Percentiles rank a stretch among this genome's conserved stretches.
Conservation (phyloP, 92 coral and sea anemone genomes). For the Chrysogorgia sp. region DNA sequence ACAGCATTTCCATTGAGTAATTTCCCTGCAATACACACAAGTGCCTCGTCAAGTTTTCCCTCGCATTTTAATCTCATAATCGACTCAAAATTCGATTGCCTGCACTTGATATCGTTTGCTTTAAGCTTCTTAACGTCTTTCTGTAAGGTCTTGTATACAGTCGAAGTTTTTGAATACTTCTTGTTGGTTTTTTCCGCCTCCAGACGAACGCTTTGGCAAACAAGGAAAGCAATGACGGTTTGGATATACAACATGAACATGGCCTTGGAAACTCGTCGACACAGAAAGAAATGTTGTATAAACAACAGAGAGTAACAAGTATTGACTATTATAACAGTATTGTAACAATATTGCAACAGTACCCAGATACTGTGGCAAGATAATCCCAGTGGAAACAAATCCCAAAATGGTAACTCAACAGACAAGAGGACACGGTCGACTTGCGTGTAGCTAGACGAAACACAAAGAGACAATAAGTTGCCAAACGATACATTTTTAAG, state of each 20-base stretch:
- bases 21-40: slow-evolving; percentile 68
- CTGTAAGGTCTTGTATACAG: slow-evolving; percentile 62
- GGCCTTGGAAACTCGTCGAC: no score
- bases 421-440: background rate
- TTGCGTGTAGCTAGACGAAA: background rate
- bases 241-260: slow-evolving; percentile 1
- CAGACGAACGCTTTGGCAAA: slow-evolving; percentile 11
- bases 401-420: background rate
- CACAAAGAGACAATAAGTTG: background rate
- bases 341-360: no score
- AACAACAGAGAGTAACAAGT: no score
- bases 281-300: no score
- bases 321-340: no score
- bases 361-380: no score
- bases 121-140: slow-evolving; percentile 62
- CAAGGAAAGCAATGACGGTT: background rate
- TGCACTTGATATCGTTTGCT: slow-evolving; percentile 60
- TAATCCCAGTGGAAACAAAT: no score
- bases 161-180: slow-evolving; percentile 2
- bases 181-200: background rate
- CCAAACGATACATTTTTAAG: background rate
- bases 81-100: slow-evolving; percentile 42
- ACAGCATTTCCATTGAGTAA: slow-evolving; percentile 43
- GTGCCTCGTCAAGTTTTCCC: slow-evolving; percentile 64
- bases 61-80: slow-evolving; percentile 74